Conservation (phyloP, 2,113 vertebrate genomes). For the Lycaon pictus region DNA sequence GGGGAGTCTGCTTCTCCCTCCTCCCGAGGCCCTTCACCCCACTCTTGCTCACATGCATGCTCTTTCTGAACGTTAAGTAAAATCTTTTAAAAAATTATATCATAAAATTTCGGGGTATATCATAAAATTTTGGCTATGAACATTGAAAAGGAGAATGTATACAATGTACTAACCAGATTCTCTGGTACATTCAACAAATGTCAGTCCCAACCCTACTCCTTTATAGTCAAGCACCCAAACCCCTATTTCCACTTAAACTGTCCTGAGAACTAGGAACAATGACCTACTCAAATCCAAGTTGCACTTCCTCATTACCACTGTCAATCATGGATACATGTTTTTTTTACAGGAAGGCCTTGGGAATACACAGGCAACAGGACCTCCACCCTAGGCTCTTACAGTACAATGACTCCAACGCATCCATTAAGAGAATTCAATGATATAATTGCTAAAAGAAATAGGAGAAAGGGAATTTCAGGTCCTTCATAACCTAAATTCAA, state of each 20-base stretch:
- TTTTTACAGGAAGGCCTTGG: not conserved
- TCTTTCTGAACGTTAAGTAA: not conserved
- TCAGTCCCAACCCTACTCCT: not conserved
- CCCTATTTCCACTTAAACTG: not conserved
- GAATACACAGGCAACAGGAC: not conserved
- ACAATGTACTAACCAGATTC: no score
- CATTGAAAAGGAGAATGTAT: not conserved
- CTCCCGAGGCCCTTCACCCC: not conserved
- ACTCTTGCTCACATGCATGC: not conserved
- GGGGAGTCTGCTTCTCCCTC: not conserved
- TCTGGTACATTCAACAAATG: not conserved
- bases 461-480: not conserved
- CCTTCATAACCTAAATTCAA: not conserved
- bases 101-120: not conserved
- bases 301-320: not conserved
- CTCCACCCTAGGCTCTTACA: not conserved
- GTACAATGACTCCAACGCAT: not conserved
- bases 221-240: not conserved
- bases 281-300: not conserved
- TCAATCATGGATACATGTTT: not conserved
- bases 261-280: not conserved
- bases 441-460: not conserved
- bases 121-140: not conserved
- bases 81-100: not conserved
- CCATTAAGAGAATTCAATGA: not conserved